Evolutionary conservation across 35 echinoderm and acorn worm genomes (phyloP), one percentile per base, ranked within the genome.

Genomic region (Acanthaster planci): DNA sequence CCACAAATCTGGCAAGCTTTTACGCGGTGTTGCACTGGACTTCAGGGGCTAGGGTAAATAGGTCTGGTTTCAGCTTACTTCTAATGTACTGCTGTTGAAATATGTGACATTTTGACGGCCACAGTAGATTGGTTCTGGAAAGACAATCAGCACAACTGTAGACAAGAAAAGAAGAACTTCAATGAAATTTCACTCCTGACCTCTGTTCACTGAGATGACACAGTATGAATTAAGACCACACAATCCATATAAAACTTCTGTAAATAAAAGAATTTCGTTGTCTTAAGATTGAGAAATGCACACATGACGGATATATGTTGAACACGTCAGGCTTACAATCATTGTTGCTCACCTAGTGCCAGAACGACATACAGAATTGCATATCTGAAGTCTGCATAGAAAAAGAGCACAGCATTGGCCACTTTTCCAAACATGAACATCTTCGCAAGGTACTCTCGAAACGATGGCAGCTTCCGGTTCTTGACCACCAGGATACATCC

Each of bases 61-160:
- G 12, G 12, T 47, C 42, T 6, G 42, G 42, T 47, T 47, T 47
- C 12, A 47, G 26, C 81, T 97, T 90, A 97, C 95, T 85, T 93
- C 80, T 38, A 97, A 68, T 18, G 90, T 87, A 64, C 88, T 80
- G 19, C 53, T 80, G 76, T 87, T 92, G 86, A 97, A 97, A 58
- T 93, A 97, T 17, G 86, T 88, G 14, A 97, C 78, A 86, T 90
- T 76, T 38, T 93, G 87, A 47, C 91, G 95, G 67, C 95, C 95
- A 21, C 52, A 52, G 80, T 89, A 97, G 23, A 86, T 85, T 58
- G 95, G 95, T 42, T 97, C 95, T 51, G 95, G 95, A 54, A 93
- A 97, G 34, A 93, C 58, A n/a, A 97, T 84, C 39, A 97, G 35
- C 15, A 90, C 80, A 36, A 92, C 95, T 97, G 86, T 26, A 81